A percentile compares a stretch with the other conserved stretches of the same genome.
Conservation (phyloP, 2,797 vertebrate species). For the Bradypodion ventrale region DNA sequence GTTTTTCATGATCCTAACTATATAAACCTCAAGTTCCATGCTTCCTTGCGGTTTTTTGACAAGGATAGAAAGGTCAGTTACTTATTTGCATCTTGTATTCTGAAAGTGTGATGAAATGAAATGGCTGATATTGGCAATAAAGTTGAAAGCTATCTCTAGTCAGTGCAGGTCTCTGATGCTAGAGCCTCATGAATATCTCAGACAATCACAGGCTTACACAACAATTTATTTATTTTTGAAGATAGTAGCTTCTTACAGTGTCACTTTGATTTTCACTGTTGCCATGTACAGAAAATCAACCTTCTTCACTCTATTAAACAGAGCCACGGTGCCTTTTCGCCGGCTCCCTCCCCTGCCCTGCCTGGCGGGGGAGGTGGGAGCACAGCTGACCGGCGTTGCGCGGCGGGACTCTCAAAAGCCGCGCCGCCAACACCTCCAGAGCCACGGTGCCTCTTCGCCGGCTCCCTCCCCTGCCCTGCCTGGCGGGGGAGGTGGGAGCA, state of each 20-base stretch:
- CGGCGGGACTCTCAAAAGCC: too few relatives aligned
- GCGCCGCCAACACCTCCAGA: too few relatives aligned
- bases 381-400: too few relatives aligned
- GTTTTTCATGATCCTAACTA: slow-evolving; percentile 35
- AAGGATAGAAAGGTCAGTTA: slow-evolving; percentile 31
- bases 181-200: slow-evolving; percentile 22
- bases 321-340: too few relatives aligned
- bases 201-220: slow-evolving; percentile 32
- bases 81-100: slow-evolving; percentile 17
- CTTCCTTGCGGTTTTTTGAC: slow-evolving; percentile 31
- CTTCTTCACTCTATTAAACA: background rate
- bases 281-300: background rate
- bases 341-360: too few relatives aligned
- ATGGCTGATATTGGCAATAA: slow-evolving; percentile 28
- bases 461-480: too few relatives aligned
- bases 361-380: too few relatives aligned
- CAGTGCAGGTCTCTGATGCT: background rate
- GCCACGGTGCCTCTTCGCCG: too few relatives aligned
- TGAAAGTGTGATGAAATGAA: slow-evolving; percentile 21
- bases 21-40: background rate
- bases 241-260: background rate
- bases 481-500: too few relatives aligned
- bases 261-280: background rate
- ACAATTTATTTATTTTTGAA: background rate
- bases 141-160: slow-evolving; percentile 42